Evolutionary conservation across 1,140 invertebrate species (phyloP).

Genomic region (Drosophila setifemur): DNA sequence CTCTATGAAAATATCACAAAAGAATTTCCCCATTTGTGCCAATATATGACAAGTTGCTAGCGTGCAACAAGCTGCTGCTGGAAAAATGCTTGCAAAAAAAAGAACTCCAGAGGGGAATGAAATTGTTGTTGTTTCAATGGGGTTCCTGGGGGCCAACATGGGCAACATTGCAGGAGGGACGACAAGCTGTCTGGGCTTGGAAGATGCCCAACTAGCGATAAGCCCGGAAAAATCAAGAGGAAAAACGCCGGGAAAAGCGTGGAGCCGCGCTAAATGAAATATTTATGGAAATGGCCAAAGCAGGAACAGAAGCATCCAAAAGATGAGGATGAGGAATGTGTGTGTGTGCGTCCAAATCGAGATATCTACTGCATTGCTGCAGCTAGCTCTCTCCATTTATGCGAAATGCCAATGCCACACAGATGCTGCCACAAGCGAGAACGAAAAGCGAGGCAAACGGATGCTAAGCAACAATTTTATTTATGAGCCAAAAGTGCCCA

Average conservation of each 20-base stretch:
- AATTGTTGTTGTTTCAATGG: background rate
- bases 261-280: slow-evolving; percentile 71
- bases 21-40: slow-evolving; percentile 41
- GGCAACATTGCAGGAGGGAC: background rate
- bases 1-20: slow-evolving; percentile 57
- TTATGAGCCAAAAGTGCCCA: slow-evolving; percentile 54
- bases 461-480: slow-evolving; percentile 54
- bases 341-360: slow-evolving; percentile 27
- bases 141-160: background rate
- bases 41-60: slow-evolving; percentile 70
- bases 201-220: slow-evolving; percentile 67
- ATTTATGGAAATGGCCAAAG: slow-evolving; percentile 73
- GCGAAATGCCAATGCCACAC: slow-evolving; percentile 13
- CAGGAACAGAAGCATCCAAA: background rate
- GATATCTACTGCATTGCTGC: slow-evolving; percentile 36
- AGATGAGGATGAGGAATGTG: background rate
- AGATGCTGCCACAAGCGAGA: slow-evolving; percentile 29
- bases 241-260: slow-evolving; percentile 61
- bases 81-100: slow-evolving; percentile 26
- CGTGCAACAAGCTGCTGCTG: slow-evolving; percentile 60
- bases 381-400: slow-evolving; percentile 31
- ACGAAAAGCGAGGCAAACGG: background rate
- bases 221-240: slow-evolving; percentile 41
- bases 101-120: background rate
- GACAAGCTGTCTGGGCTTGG: slow-evolving; percentile 26